These are phyloP conservation scores for Centropus bengalensis DNA, from an alignment of 2,113 vertebrate genomes.

Conservation along the genomic window DNA sequence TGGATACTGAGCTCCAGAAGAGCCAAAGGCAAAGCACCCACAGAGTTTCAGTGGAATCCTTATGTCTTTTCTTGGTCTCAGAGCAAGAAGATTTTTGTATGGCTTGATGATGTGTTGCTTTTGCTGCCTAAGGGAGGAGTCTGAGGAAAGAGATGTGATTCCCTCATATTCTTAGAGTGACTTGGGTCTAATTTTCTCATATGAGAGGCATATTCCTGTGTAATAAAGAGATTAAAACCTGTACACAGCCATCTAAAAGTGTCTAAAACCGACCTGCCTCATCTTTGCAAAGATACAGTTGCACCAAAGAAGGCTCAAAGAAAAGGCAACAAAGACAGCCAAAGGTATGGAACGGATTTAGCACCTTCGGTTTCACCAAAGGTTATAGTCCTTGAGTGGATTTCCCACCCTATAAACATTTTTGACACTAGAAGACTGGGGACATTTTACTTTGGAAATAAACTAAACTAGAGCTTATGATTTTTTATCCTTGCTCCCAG, in stretches of 20 bases:
- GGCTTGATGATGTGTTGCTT: background rate
- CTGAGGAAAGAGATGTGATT: background rate
- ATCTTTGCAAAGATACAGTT: background rate
- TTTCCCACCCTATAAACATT: background rate
- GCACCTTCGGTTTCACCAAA: background rate
- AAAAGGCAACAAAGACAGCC: background rate
- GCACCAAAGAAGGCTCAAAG: background rate
- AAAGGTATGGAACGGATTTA: background rate
- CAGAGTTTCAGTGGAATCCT: background rate
- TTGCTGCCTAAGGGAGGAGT: background rate
- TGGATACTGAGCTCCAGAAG: background rate
- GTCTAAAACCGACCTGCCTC: background rate
- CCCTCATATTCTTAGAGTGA: background rate
- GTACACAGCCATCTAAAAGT: background rate
- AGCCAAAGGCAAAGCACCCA: background rate
- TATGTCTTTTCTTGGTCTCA: background rate
- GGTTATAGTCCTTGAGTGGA: background rate
- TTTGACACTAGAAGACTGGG: background rate
- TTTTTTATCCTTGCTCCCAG: background rate
- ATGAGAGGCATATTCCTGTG: background rate
- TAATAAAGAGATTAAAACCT: background rate
- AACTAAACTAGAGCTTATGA: background rate
- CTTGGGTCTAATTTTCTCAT: background rate
- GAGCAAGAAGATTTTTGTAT: background rate
- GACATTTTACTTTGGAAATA: background rate